Base-by-base conservation (phyloP, 1,140 invertebrate species). In the Tetraneura akinire region DNA sequence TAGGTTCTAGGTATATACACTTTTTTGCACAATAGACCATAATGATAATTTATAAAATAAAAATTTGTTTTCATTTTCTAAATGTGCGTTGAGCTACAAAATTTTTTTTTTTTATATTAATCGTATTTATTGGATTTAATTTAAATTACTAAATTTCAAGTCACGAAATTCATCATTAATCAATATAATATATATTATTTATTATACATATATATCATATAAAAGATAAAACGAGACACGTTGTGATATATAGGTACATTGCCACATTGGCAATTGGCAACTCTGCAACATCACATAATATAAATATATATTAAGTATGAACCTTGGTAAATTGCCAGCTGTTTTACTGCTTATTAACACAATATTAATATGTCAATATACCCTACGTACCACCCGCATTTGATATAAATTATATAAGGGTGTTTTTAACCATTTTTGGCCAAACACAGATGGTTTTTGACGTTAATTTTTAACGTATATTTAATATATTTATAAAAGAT, bases 331-430 rank as follows among this genome's bases (percentile, higher is more conserved):
- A 68, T 68, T 68, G 32, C 64, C 37, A 68, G 64, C 8, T 66
- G 32, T 42, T 42, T 42, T 32, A 62, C 18, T 21, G n/a, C 14
- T 45, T 68, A 68, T 45, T 42, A 45, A 42, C 10, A 45, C 18
- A 68, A 68, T 37, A 37, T 68, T 68, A 68, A 68, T 68, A 68
- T 23, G 64, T 68, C 37, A 21, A 42, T 23, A 68, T 45, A 68
- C 45, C 45, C 45, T 47, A 47, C 1, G 45, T 10, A 47, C 9
- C n/a, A 68, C 64, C 64, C 64, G 64, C 64, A 68, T 68, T 45
- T 13, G n/a, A 45, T 45, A 42, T 14, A 66, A 66, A 66, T 66
- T 66, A 66, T 37, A 37, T 66, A 68, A 68, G 64, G 64, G 64
- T 42, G n/a, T 21, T 64, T 37, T 68, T 42, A 45, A 68, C 64